Base-by-base conservation (phyloP, 1,140 invertebrate genomes). In the Sogatella furcifera region DNA sequence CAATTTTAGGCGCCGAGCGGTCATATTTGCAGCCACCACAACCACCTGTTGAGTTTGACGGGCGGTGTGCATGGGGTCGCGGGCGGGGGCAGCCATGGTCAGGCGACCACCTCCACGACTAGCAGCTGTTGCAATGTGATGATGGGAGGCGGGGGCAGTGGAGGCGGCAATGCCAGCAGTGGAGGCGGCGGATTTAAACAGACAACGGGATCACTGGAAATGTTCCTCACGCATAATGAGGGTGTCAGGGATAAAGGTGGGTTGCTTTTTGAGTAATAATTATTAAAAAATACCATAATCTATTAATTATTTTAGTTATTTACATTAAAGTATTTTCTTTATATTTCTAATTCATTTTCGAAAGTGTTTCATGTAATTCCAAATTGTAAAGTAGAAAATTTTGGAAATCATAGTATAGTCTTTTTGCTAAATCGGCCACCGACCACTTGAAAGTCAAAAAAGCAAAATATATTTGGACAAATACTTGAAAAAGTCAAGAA, bases 171-270 rank as follows among this genome's bases (percentile, higher is more conserved):
- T 10, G 34, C 5, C 9, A 10, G 34, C 9, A 10, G 34, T 5
- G 34, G 9, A 1, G 34, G 9, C 34, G 34, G 3, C 34, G 34
- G 3, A 11, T 73, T 75, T 21, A 74, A 74, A 66, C 68, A 71
- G 46, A 73, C 24, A 28, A 28, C 72, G 14, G 72, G 70, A 3
- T 70, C 69, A 5, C 59, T 71, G 24, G 70, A 70, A 55, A 59
- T 71, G 41, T 67, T 66, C 34, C 52, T 60, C 5, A 60, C 59
- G n/a, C 59, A 55, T 28, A 60, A 60, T 46, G 59, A 60, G 52
- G 68, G 60, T 64, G 68, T 49, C 1, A 13, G 21, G 9, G 46
- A 49, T 19, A 49, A 49, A 49, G 46, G 46, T 49, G 43, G 43
- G 14, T 14, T 44, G 24, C 24, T 28, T 2, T 2, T 28, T 28